Conservation (phyloP, 2,113 vertebrate genomes). For the Blennius ocellaris region DNA sequence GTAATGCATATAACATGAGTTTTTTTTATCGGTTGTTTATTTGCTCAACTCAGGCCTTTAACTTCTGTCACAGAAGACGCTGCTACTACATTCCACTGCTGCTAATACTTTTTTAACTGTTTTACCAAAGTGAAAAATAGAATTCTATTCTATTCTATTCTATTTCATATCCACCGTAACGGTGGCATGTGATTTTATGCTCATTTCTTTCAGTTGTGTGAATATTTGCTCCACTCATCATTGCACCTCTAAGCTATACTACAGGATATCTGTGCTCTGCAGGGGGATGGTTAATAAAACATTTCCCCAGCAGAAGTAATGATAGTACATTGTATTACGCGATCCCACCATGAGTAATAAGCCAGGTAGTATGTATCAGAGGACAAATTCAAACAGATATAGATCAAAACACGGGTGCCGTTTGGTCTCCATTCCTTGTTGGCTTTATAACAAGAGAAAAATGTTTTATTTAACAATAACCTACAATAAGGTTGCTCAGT, state of each 20-base stretch:
- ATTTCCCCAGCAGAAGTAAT: background rate
- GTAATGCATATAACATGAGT: too few relatives aligned
- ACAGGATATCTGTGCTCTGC: background rate
- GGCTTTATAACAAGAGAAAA: background rate
- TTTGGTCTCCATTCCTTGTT: background rate
- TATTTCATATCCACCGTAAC: background rate
- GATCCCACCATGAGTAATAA: background rate
- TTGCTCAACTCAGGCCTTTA: too few relatives aligned
- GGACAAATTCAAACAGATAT: slow-evolving; percentile 1
- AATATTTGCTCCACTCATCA: too few relatives aligned
- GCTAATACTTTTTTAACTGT: too few relatives aligned
- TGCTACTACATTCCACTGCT: too few relatives aligned
- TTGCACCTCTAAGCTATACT: background rate
- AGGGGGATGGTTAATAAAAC: background rate
- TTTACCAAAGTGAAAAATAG: too few relatives aligned
- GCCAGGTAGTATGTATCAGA: background rate
- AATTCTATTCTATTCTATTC: too few relatives aligned
- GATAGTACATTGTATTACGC: background rate
- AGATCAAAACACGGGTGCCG: slow-evolving; percentile 13
- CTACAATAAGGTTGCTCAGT: background rate
- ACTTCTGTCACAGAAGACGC: too few relatives aligned
- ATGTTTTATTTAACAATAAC: slow-evolving; percentile 10
- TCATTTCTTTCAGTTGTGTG: background rate
- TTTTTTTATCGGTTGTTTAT: too few relatives aligned
- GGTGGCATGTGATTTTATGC: background rate